phyloP scores from a whole-genome alignment of 2,888 invertebrate species.

The Pyralis farinalis region DNA sequence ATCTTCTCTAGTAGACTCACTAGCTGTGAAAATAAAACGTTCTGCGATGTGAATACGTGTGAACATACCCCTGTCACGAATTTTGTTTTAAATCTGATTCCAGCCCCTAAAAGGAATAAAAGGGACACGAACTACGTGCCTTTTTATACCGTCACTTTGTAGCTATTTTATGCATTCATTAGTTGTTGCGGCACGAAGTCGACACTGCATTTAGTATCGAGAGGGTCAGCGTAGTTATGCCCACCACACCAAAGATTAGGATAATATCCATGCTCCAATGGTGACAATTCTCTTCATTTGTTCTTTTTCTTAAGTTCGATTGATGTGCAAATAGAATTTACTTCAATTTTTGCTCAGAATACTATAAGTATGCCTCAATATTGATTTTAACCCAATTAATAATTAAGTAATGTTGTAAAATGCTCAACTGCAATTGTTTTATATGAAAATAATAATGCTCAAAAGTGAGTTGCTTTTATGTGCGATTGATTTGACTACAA shows the following conservation, averaged over 20 bases:
- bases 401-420: constrained; percentile 45
- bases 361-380: constrained; percentile 53
- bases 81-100: too few species aligned
- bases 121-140: too few species aligned
- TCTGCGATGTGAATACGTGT: too few species aligned
- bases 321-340: constrained; percentile 32
- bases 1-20: too few species aligned
- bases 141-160: neutral
- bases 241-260: constrained; percentile 79
- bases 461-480: constrained; percentile 60
- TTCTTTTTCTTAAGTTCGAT: constrained; percentile 36
- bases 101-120: too few species aligned
- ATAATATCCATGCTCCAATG: constrained; percentile 52
- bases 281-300: constrained; percentile 38
- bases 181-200: constrained; percentile 21
- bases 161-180: constrained; percentile 22
- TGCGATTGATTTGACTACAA: constrained; percentile 44
- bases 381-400: constrained; percentile 51
- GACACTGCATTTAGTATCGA: constrained; percentile 39
- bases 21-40: too few species aligned
- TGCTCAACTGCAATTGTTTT: constrained; percentile 69
- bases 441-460: constrained; percentile 68
- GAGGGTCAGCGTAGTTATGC: constrained; percentile 52
- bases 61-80: too few species aligned
- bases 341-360: constrained; percentile 53